These are phyloP conservation scores for Axis porcinus DNA, from an alignment of 2,113 vertebrate species.

Conservation along the genomic window DNA sequence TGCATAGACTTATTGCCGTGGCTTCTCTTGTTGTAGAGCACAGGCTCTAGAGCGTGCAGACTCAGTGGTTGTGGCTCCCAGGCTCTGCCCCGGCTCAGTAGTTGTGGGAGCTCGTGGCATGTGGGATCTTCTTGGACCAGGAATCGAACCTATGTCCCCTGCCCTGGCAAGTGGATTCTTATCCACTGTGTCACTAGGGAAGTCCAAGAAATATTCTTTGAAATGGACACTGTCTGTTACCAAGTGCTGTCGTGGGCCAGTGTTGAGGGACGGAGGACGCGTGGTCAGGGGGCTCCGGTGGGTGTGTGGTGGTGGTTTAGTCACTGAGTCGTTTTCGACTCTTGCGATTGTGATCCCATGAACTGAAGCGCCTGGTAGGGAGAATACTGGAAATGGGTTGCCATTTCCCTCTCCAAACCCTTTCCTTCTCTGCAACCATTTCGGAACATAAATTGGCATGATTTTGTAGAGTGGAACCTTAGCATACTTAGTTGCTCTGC, in stretches of 20 bases:
- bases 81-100: neutral
- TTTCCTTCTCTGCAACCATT: neutral
- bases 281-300: rapidly evolving
- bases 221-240: neutral
- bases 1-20: neutral
- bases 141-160: neutral
- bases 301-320: neutral
- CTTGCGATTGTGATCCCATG: rapidly evolving
- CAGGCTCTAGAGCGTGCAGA: neutral
- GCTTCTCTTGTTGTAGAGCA: neutral
- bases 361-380: too few relatives aligned
- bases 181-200: neutral
- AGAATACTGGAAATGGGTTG: neutral
- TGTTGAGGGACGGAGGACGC: neutral
- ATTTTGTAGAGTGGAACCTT: neutral
- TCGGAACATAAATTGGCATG: rapidly evolving
- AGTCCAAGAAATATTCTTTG: neutral
- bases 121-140: neutral
- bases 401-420: neutral
- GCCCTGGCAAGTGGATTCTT: neutral
- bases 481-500: neutral
- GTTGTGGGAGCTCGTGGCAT: neutral
- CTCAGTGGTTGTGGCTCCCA: neutral
- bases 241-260: too few relatives aligned
- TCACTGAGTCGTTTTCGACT: neutral